Base-by-base conservation (phyloP, 2,797 vertebrate genomes). In the Dromococcyx pavoninus region DNA sequence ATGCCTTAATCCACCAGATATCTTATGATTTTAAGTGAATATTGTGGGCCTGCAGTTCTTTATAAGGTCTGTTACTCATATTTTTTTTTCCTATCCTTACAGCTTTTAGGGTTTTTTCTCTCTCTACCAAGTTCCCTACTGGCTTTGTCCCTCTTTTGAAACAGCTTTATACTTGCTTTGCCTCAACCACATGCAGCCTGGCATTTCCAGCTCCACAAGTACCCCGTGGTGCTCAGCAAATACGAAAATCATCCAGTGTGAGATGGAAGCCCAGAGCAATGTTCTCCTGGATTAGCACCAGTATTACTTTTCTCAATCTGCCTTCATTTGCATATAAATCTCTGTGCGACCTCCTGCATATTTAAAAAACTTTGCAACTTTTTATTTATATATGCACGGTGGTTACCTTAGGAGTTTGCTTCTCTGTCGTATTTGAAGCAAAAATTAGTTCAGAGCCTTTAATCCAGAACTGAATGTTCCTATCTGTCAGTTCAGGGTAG, bases 271-370 rank as follows among this genome's bases (percentile, higher is more conserved):
- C 91, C 89, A 85, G 28, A 87, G 92, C 93, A 93, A 87, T 24
- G 71, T 69, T 94, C 57, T 77, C 54, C 46, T 89, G 89, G 82
- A 93, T 94, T 95, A 92, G 46, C 83, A 86, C 79, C 41, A n/a
- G 78, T 94, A 90, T 89, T 82, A 54, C 71, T 95, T 95, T 91
- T 60, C 67, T 88, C 80, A 62, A 70, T 93, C 86, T 95, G 71
- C 57, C 21, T 93, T 85, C 50, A 77, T 91, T 94, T 96, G 53
- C 78, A 94, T 96, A 93, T 95, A 94, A 91, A 93, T 91, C 88
- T 95, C 22, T 65, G 21, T 3, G 9, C 53, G 76, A n/a, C 54
- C 43, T 28, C 18, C 80, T 74, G n/a, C 39, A 35, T 12, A 13
- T 73, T 73, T 67, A 86, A 96, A 67, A 76, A 91, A 88, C 37